Percentiles rank a stretch among this genome's conserved stretches.
Evolutionary conservation across 1,140 invertebrate genomes (phyloP).

Genomic region (Oscheius sp.): DNA sequence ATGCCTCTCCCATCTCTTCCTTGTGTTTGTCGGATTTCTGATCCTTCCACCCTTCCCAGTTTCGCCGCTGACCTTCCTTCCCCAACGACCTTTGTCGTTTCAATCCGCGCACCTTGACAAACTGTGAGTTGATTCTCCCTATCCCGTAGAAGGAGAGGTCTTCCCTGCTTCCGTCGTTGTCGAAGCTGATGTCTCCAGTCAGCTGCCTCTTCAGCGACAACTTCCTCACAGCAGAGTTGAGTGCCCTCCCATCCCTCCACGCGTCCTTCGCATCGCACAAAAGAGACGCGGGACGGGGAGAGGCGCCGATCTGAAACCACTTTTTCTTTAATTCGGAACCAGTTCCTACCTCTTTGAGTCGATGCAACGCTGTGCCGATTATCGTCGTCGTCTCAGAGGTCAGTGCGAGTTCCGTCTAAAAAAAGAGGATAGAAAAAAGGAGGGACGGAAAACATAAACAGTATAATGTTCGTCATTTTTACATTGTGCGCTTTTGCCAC

Average conservation of each 20-base stretch:
- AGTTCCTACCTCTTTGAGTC: constrained; percentile 29
- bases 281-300: constrained; percentile 40
- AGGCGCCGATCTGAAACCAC: constrained; percentile 12
- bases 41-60: too few species aligned
- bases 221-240: constrained; percentile 34
- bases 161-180: constrained; percentile 28
- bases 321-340: neutral
- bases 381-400: constrained; percentile 53
- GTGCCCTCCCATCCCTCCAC: constrained; percentile 51
- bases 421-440: neutral
- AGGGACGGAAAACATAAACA: neutral
- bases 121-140: constrained; percentile 47
- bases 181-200: constrained; percentile 43
- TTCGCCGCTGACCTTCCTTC: neutral
- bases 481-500: too few species aligned
- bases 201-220: constrained; percentile 35
- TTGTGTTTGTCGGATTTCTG: too few species aligned
- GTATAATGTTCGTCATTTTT: too few species aligned
- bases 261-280: constrained; percentile 55
- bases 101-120: constrained; percentile 40
- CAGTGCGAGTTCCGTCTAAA: constrained; percentile 53
- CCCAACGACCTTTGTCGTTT: too few species aligned
- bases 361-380: constrained; percentile 44
- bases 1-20: too few species aligned
- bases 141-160: constrained; percentile 46